Evolutionary conservation across 1,140 invertebrate species (phyloP).

Genomic region (Drosophila athabasca): DNA sequence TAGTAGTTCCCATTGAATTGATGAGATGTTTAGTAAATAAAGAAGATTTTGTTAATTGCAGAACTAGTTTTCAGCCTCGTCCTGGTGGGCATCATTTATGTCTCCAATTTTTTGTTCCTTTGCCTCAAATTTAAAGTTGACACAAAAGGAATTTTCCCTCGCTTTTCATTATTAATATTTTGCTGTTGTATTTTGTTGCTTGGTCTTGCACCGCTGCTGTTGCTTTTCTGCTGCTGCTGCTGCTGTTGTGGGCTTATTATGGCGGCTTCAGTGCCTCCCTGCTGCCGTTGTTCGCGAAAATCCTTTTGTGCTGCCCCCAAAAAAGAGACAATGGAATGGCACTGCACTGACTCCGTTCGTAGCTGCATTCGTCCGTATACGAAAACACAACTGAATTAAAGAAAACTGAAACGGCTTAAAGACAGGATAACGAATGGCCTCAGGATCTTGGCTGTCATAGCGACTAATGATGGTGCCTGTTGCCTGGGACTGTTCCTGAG

Average conservation of each 20-base stretch:
- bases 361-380: slow-evolving; percentile 29
- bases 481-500: not conserved
- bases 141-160: too few relatives aligned
- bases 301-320: slow-evolving; percentile 26
- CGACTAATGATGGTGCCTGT: slow-evolving; percentile 19
- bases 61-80: too few relatives aligned
- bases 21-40: too few relatives aligned
- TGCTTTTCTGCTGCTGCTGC: not conserved
- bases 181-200: not conserved
- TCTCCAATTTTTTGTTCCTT: too few relatives aligned
- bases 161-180: too few relatives aligned
- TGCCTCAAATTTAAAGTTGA: too few relatives aligned
- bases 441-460: slow-evolving; percentile 19
- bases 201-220: not conserved
- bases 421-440: slow-evolving; percentile 17
- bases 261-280: too few relatives aligned
- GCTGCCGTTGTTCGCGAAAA: slow-evolving; percentile 15
- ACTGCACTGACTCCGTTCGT: slow-evolving; percentile 25
- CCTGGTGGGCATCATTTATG: too few relatives aligned
- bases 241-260: not conserved
- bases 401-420: slow-evolving; percentile 21
- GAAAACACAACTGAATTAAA: slow-evolving; percentile 28
- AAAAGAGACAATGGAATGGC: slow-evolving; percentile 28
- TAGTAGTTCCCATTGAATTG: too few relatives aligned
- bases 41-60: too few relatives aligned